These are phyloP conservation scores for Odocoileus hemionus DNA, from an alignment of 2,113 vertebrate species.

Conservation along the genomic window DNA sequence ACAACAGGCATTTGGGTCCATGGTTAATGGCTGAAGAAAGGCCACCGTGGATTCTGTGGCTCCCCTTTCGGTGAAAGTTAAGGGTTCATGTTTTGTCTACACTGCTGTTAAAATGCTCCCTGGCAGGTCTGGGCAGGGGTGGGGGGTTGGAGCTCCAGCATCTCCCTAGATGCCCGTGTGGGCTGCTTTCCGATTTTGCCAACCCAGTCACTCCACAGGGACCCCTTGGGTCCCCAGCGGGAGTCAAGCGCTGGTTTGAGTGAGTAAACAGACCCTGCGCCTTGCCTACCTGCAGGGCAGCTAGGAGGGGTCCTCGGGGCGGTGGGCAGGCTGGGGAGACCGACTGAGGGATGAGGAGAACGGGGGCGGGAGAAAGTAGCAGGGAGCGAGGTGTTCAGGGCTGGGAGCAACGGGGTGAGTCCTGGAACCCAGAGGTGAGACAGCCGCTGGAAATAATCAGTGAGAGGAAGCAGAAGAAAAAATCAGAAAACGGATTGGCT, in stretches of 20 bases:
- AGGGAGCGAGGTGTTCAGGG: fast-evolving
- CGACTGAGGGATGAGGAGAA: fast-evolving
- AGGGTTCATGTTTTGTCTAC: fast-evolving
- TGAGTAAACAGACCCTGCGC: background rate
- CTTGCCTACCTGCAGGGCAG: fast-evolving
- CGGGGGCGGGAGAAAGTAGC: fast-evolving
- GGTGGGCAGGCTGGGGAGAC: background rate
- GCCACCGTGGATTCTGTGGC: fast-evolving
- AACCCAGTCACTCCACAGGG: no score
- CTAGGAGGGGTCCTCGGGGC: background rate
- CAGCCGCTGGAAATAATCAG: background rate
- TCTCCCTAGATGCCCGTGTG: fast-evolving
- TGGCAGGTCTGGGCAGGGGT: fast-evolving
- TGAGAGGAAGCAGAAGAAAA: fast-evolving
- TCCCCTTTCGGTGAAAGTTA: fast-evolving
- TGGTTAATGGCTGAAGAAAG: background rate
- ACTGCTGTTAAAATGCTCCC: fast-evolving
- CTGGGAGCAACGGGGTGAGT: fast-evolving
- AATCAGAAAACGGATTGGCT: fast-evolving
- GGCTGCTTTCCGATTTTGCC: no score
- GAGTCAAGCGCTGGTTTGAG: no score
- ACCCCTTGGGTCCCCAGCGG: fast-evolving
- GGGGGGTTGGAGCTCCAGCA: fast-evolving
- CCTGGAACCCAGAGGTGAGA: no score
- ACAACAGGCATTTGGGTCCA: fast-evolving